Evolutionary conservation across 2,888 invertebrate genomes (phyloP).

Genomic region (Temnothorax rugatulus): DNA sequence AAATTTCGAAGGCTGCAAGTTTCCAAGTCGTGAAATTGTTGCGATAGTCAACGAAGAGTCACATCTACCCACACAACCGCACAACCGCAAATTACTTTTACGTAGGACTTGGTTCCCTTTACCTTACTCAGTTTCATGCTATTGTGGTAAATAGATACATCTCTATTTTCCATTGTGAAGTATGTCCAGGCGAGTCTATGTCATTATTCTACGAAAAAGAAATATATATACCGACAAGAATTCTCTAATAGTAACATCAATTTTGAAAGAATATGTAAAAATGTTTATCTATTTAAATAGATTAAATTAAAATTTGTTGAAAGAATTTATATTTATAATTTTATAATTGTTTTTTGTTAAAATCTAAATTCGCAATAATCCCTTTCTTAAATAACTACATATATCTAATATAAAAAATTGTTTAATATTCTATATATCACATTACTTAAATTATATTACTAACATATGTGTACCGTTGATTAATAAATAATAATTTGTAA

Average conservation of each 20-base stretch:
- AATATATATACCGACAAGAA: not conserved
- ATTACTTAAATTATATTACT: too few species aligned
- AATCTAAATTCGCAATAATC: not conserved
- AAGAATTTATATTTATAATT: not conserved
- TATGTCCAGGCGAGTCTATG: not conserved
- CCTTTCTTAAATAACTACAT: not conserved
- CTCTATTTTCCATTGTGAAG: not conserved
- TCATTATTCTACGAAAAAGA: not conserved
- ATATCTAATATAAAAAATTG: not conserved
- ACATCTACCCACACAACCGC: conserved; percentile 7
- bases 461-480: not conserved
- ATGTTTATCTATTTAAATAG: not conserved
- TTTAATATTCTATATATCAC: too few species aligned
- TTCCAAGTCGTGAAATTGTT: conserved; percentile 26
- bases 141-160: not conserved
- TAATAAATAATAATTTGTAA: conserved; percentile 1
- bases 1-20: not conserved
- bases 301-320: not conserved
- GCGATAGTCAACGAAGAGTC: conserved; percentile 7
- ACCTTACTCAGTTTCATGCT: not conserved
- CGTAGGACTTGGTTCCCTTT: conserved; percentile 23
- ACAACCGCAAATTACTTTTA: conserved; percentile 33
- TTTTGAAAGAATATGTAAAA: not conserved
- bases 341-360: not conserved
- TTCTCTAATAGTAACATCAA: conserved; percentile 4